Percentiles rank a stretch among this genome's conserved stretches.
Conservation (phyloP, 2,888 invertebrate genomes). For the Polymixis lichenea region DNA sequence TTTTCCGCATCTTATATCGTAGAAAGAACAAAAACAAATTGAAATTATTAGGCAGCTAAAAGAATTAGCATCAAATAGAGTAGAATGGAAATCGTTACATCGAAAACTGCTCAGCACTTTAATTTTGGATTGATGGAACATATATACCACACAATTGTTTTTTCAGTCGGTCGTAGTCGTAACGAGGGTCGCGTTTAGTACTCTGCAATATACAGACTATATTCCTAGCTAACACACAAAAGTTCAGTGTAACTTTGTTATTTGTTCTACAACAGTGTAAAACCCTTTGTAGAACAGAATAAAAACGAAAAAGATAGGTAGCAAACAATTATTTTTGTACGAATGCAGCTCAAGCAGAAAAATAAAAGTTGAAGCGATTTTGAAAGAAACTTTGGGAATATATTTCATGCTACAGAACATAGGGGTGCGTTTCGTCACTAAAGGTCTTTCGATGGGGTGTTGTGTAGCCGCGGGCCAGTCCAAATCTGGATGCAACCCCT, state of each 20-base stretch:
- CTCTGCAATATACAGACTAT: background rate
- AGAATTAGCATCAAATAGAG: background rate
- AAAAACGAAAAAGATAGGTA: slow-evolving; percentile 14
- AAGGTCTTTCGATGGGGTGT: slow-evolving; percentile 13
- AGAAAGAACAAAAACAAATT: background rate
- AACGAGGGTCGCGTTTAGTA: background rate
- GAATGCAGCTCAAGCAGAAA: slow-evolving; percentile 8
- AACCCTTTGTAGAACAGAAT: slow-evolving; percentile 2
- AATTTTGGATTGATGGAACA: background rate
- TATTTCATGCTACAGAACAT: slow-evolving; percentile 7
- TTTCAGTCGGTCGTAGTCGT: background rate
- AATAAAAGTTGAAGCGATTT: slow-evolving; percentile 7
- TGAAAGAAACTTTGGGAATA: background rate
- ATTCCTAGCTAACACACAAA: slow-evolving; percentile 13
- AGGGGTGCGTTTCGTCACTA: background rate
- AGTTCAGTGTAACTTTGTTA: slow-evolving; percentile 1
- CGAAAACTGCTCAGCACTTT: background rate
- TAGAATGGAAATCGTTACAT: background rate
- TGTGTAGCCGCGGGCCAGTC: slow-evolving; percentile 9
- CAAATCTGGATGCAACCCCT: slow-evolving; percentile 18
- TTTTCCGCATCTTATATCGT: background rate
- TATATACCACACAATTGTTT: background rate
- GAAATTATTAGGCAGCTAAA: background rate
- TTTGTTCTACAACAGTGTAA: slow-evolving; percentile 9
- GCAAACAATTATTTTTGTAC: slow-evolving; percentile 18